Base-by-base conservation (phyloP, 2,888 invertebrate species). In the Julus scandinavius region DNA sequence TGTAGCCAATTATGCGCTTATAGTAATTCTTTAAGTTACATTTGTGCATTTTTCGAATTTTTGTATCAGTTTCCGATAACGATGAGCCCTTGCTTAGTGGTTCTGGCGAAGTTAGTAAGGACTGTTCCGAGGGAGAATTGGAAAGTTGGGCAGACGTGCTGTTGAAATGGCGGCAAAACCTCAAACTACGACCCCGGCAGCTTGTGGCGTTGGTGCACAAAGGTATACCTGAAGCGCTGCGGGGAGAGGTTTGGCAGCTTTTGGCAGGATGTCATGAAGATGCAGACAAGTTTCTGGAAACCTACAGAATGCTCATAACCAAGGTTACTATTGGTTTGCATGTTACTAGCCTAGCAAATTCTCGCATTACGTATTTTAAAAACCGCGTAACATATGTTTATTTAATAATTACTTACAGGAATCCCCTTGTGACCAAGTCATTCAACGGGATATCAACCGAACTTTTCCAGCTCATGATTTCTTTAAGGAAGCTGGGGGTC, bases 401-500 rank as follows among this genome's bases (percentile, higher is more conserved):
- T 29, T 87, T 45, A 87, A 1, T 6, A 49, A 41, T 38, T 15
- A 38, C 49, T 87, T 91, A 20, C 91, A 98, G 97, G 98, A 99
- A 90, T 98, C 98, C 91, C 95, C 96, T 87, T 97, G 97, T 92
- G 99, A 99, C 92, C 96, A 96, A 91, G 97, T 98, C 89, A 99
- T 99, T 91, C 95, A 97, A 91, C 94, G 99, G 88, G 99, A 99
- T 93, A 98, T 99, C 90, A 98, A 98, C 90, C 95, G 99, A 90
- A 99, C 99, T 54, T 99, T 99, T 93, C 99, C 99, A 13, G 99
- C 99, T 54, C 99, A 99, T 93, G 98, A 99, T 92, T 98, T 96
- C 93, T 99, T 99, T 94, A 97, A 97, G 92, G 98, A 98, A 93
- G 96, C 95, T 45, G 98, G 98, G 85, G 99, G 98, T 13, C 93